Conservation (phyloP, 2,113 vertebrate genomes). For the Caracal caracal region DNA sequence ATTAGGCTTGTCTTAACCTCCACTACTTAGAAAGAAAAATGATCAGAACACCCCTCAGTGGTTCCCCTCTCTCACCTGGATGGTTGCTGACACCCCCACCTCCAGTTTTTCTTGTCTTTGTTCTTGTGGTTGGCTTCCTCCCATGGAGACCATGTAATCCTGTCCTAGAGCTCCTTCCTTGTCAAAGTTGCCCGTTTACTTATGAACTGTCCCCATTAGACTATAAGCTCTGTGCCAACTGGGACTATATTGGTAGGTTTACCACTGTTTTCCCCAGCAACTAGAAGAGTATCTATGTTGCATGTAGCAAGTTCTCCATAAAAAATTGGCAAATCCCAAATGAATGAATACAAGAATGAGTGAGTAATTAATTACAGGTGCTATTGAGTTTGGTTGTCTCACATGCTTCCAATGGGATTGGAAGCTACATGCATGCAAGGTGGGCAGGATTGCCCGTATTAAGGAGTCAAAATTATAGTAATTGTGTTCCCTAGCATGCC, state of each 20-base stretch:
- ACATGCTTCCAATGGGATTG: neutral
- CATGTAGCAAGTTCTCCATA: neutral
- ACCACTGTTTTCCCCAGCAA: neutral
- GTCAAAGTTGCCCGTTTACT: neutral
- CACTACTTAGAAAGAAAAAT: slow-evolving; percentile 67
- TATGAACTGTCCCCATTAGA: neutral
- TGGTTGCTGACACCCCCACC: neutral
- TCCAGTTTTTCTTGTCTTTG: neutral
- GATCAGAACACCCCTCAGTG: neutral
- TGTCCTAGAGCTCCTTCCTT: neutral
- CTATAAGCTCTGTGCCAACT: neutral
- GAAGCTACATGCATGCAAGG: neutral
- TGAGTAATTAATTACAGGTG: neutral
- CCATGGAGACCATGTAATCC: neutral
- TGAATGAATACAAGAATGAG: neutral
- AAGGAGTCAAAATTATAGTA: neutral
- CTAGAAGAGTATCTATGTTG: neutral
- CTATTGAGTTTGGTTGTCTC: neutral
- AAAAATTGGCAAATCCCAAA: neutral
- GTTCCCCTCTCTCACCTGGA: neutral
- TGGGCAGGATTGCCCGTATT: neutral
- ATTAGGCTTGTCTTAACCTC: slow-evolving; percentile 28
- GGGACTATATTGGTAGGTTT: neutral
- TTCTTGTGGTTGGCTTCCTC: neutral
- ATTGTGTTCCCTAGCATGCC: neutral